A percentile compares a stretch with the other conserved stretches of the same genome.
Evolutionary conservation across 2,797 vertebrate species (phyloP).

Genomic region (Sparidentex hasta): DNA sequence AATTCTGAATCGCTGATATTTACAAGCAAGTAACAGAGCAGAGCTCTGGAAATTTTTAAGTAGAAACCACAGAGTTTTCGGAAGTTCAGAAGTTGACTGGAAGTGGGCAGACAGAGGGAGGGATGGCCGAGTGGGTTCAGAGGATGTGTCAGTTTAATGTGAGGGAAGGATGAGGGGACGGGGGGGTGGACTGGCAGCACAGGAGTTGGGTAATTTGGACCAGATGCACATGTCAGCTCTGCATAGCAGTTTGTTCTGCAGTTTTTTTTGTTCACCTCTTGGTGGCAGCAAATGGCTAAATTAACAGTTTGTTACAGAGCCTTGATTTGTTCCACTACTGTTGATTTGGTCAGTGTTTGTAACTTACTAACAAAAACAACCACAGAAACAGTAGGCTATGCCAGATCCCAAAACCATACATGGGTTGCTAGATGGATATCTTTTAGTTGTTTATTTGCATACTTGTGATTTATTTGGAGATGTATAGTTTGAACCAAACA

Average conservation of each 20-base stretch:
- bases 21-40: conserved; percentile 29
- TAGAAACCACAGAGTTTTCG: conserved; percentile 55
- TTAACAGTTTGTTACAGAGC: conserved; percentile 3
- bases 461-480: conserved; percentile 9
- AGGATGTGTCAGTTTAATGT: conserved; percentile 76
- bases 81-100: conserved; percentile 82
- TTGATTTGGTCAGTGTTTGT: conserved; percentile 7
- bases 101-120: conserved; percentile 52
- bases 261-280: conserved; percentile 59
- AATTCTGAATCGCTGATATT: conserved; percentile 36
- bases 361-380: conserved; percentile 15
- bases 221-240: conserved; percentile 82
- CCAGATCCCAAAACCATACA: background rate
- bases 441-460: conserved; percentile 13
- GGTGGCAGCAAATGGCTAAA: conserved; percentile 81
- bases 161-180: conserved; percentile 72
- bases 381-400: background rate
- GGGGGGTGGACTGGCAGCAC: conserved; percentile 80
- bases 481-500: conserved; percentile 13
- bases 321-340: background rate
- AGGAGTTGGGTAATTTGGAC: conserved; percentile 87
- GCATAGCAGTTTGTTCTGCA: conserved; percentile 44
- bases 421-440: background rate
- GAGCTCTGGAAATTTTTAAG: conserved; percentile 28
- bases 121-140: conserved; percentile 53